Evolutionary conservation across 2,113 vertebrate species (phyloP), one percentile per base, ranked within the genome.

Genomic region (Pimephales promelas): DNA sequence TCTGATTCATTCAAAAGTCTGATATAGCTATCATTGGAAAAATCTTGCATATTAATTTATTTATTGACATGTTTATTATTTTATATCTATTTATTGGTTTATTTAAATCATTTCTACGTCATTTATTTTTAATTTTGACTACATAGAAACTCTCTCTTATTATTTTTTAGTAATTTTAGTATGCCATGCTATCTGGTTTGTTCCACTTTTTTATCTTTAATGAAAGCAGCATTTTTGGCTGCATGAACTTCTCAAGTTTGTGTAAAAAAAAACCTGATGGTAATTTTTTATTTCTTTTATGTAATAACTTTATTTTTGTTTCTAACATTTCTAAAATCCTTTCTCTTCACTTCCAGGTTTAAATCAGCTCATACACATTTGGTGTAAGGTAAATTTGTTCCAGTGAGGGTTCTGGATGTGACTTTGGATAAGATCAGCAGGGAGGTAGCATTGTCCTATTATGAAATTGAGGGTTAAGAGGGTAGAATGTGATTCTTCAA

Each of bases 331-430:
- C 14, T 5, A 71, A 71, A n/a, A n/a, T 24, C 22, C 68, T 45
- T 71, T 72, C 36, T 49, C 43, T 73, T 47, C 45, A 20, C 26
- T 49, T 74, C 72, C 9, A 47, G 34, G 34, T 68, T 68, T 68
- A 40, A 68, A 68, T 68, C 31, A 22, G 14, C n/a, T 28, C 14
- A 28, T 14, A 31, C 31, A 52, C 72, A 74, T 74, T 24, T 52
- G 45, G 72, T 74, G 45, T 74, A 8, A 31, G 26, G 72, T 20
- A 24, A 74, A 47, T 31, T 52, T 20, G 11, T 16, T 74, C 47
- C 72, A 47, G 45, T 9, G 16, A 52, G 13, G 26, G 9, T 74
- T 74, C 43, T 74, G 47, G 72, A 74, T 52, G 47, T 10, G 26
- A 74, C 43, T 74, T 49, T 20, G 4, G 45, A 47, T 14, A 28